phyloP scores from a whole-genome alignment of 2,113 vertebrate species.

The Lycocorax pyrrhopterus region DNA sequence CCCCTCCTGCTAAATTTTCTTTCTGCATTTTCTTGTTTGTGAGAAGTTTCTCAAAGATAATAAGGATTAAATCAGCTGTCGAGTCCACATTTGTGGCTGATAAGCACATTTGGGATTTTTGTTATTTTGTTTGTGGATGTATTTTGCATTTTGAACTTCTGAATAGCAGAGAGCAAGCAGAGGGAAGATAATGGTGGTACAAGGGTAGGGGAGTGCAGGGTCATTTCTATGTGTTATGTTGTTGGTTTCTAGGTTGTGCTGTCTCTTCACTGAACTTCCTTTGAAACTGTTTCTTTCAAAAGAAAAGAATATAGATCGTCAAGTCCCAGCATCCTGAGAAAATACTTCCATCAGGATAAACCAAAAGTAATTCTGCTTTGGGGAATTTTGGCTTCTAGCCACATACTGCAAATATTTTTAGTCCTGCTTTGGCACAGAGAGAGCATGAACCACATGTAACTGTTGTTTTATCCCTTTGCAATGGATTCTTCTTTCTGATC shows the following conservation, averaged over 20 bases:
- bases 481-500: not conserved
- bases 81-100: not conserved
- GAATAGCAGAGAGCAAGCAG: not conserved
- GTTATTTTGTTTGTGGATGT: not conserved
- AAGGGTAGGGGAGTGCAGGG: not conserved
- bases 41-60: not conserved
- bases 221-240: not conserved
- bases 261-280: not conserved
- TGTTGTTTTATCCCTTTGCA: not conserved
- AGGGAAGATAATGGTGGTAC: not conserved
- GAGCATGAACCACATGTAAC: not conserved
- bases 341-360: not conserved
- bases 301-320: not conserved
- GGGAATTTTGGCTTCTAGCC: not conserved
- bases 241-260: not conserved
- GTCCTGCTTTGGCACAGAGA: not conserved
- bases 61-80: not conserved
- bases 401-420: not conserved
- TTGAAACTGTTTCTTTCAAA: not conserved
- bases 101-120: not conserved
- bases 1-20: not conserved
- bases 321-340: not conserved
- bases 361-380: not conserved
- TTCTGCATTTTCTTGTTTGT: not conserved
- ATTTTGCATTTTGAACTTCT: not conserved